Conservation (phyloP, 2,888 invertebrate genomes). For the Leucophenga montana region DNA sequence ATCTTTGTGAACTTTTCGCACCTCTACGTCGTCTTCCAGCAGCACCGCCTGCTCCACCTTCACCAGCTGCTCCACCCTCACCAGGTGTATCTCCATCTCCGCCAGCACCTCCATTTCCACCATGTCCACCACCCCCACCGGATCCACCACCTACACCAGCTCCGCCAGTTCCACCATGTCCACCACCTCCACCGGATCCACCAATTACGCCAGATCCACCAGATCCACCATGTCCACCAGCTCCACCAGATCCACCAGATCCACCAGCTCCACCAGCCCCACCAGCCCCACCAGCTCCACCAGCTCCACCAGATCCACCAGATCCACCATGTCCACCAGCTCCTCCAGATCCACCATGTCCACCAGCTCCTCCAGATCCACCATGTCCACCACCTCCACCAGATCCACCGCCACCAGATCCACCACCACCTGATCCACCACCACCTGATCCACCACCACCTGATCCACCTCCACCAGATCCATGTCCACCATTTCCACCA, state of each 20-base stretch:
- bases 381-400: not conserved
- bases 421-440: conserved; percentile 9
- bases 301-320: not conserved
- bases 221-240: not conserved
- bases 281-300: not conserved
- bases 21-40: conserved; percentile 17
- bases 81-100: conserved; percentile 22
- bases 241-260: not conserved
- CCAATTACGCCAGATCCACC: too few species aligned
- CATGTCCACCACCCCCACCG: conserved; percentile 28
- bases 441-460: conserved; percentile 8
- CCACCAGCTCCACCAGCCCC: too few species aligned
- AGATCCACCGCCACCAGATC: not conserved
- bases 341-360: not conserved
- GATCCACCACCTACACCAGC: conserved; percentile 15
- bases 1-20: too few species aligned
- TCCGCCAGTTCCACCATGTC: conserved; percentile 19
- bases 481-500: not conserved
- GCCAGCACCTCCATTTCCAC: conserved; percentile 16
- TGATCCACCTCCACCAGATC: not conserved
- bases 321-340: too few species aligned
- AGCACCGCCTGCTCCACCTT: conserved; percentile 25
- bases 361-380: not conserved
- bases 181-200: not conserved
- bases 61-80: conserved; percentile 26